Evolutionary conservation across 2,888 invertebrate genomes (phyloP), one percentile per base, ranked within the genome.

Genomic region (Flexamia atlantica): DNA sequence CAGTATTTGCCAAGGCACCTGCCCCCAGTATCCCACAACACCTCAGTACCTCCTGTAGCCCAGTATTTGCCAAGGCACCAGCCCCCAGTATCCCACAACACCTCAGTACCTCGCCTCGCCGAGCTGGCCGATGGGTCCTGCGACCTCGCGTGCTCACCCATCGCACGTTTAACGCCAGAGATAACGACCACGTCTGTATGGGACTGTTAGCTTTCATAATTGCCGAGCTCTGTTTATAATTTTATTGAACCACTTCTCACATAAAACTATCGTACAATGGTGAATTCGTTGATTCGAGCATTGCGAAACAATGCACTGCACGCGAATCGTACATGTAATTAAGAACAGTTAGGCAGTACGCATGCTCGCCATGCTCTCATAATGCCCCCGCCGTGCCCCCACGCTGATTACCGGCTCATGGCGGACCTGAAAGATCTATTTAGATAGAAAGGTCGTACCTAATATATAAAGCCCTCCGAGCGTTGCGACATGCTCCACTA

Each of bases 261-360:
- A 83, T 83, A 83, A 82, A 83, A 83, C 82, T 83, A 83, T 83
- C 82, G 25, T 70, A 79, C 79, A 79, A 79, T 79, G 79, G 79
- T 36, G 79, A 50, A 57, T 53, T 57, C 32, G 70, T 28, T 72
- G 72, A 46, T 76, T 76, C 74, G 72, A 72, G 42, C 72, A 72
- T 36, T 40, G 42, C 23, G 32, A 28, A 76, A 76, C 74, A 76
- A 76, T 50, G 40, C 25, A 2, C 28, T 20, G 74, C 74, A 76
- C 74, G 74, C 42, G 28, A 76, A 25, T 23, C 46, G 42, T 46
- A 28, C 17, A 28, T 28, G 46, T 50, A 46, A 76, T 76, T 76
- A 76, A 40, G 46, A 10, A 76, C 74, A 46, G 70, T 70, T 70
- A 70, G 30, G 32, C 23, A 28, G 70, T 28, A 23, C 70, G 70